phyloP scores from a whole-genome alignment of 2,888 invertebrate genomes.

The Drosophila suboccidentalis region DNA sequence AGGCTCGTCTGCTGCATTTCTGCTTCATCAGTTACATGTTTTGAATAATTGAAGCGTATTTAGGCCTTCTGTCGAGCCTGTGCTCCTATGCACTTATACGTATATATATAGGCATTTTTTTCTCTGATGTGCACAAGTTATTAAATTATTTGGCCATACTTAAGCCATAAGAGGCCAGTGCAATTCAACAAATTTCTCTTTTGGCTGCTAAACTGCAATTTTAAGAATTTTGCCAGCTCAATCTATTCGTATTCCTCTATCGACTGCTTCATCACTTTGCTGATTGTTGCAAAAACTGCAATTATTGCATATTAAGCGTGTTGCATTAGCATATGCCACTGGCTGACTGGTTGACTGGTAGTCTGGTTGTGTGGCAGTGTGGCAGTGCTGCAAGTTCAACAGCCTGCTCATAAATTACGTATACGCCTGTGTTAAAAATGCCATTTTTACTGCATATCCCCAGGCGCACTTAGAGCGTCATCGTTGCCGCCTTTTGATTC shows the following conservation, averaged over 20 bases:
- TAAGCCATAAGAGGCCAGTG: conserved; percentile 35
- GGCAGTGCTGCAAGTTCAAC: conserved; percentile 37
- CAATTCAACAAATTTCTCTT: conserved; percentile 6
- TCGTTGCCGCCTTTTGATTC: conserved; percentile 47
- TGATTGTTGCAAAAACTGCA: conserved; percentile 61
- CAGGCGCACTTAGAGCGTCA: conserved; percentile 60
- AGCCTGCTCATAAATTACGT: conserved; percentile 54
- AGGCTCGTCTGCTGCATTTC: conserved; percentile 63
- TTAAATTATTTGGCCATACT: conserved; percentile 54
- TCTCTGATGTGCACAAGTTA: conserved; percentile 34
- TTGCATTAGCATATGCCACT: conserved; percentile 54
- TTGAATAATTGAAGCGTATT: conserved; percentile 82
- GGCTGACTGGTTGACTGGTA: neutral
- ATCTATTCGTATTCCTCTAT: neutral
- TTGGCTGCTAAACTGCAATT: conserved; percentile 32
- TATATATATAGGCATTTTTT: conserved; percentile 7
- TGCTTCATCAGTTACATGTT: conserved; percentile 83
- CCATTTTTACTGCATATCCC: conserved; percentile 77
- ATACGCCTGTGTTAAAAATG: conserved; percentile 54
- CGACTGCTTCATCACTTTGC: conserved; percentile 21
- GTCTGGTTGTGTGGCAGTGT: neutral
- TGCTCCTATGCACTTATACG: no score
- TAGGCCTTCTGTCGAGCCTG: conserved; percentile 40
- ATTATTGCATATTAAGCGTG: conserved; percentile 65
- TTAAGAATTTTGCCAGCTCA: conserved; percentile 1